Evolutionary conservation across 2,888 invertebrate genomes (phyloP), one percentile per base, ranked within the genome.

Genomic region (Caenorhabditis wallacei): DNA sequence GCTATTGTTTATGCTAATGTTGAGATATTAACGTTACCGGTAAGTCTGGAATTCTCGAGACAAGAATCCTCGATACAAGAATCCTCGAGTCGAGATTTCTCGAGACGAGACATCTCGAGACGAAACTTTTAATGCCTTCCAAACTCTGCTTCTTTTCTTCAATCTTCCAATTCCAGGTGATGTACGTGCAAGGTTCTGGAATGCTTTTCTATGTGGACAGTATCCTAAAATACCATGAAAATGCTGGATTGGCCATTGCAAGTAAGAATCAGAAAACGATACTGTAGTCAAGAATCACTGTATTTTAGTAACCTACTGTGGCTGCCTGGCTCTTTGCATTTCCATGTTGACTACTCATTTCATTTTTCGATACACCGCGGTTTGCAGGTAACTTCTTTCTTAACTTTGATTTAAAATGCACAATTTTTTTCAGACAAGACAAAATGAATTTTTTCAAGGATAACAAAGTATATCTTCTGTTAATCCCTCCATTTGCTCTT

Each of bases 191-290:
- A 51, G 71, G 71, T 8, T 51, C 71, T 22, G 71, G 61, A 1
- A 72, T 72, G 35, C 24, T 72, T 0, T 72, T 72, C 61, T 72
- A 72, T 48, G 71, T 72, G 53, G 59, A 72, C 26, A 72, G 71
- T 26, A 4, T 72, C 10, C 40, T 72, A 7, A 72, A 72, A 37
- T 51, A 72, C 18, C 59, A 72, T 26, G 13, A 35, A 40, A 40
- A 61, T n/a, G 71, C 71, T 0, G 71, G 61, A n/a, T 26, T 72
- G 24, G 22, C 48, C 10, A 72, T 72, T 35, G 20, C 70, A 20
- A 51, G 70, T 71, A 8, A n/a, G 57, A 5, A 1, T 35, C 30
- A 35, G 35, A n/a, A n/a, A n/a, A n/a, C n/a, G n/a, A n/a, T n/a
- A n/a, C n/a, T n/a, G n/a, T n/a, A n/a, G n/a, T n/a, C n/a, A n/a